Base-by-base conservation (phyloP, 2,888 invertebrate genomes). In the Philonicus albiceps region DNA sequence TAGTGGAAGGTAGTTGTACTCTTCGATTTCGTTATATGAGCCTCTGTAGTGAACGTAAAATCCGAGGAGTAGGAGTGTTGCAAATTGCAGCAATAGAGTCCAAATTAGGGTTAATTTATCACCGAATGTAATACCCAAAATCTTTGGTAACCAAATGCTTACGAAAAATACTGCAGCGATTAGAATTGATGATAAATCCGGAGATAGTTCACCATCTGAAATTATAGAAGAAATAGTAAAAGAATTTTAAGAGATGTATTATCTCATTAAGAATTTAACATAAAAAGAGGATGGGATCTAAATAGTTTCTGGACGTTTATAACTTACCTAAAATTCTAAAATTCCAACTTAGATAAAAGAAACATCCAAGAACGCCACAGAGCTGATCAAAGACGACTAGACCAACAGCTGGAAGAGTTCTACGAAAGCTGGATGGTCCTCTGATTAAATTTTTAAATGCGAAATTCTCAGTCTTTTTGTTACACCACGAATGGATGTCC, bases 351-450 rank as follows among this genome's bases (percentile, higher is more conserved):
- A 94, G 93, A 89, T 94, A 95, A 88, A 95, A 94, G 16, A 95
- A 93, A 3, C 95, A 92, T 0, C 94, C 93, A 83, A 94, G 94
- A 87, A 95, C 93, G 0, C 95, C 95, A 74, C 94, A 94, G 88
- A 94, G 90, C 89, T 95, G 95, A 89, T 95, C 95, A 88, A 95
- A 94, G 40, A 95, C 93, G 94, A 96, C 95, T 3, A 96, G 92
- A 6, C 94, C 94, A 86, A 93, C 93, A 37, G 93, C 93, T 55
- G 94, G 93, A 1, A 93, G 87, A 1, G 94, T 90, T 19, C 93
- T 93, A 90, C 93, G 93, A 7, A 93, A 88, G 0, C 93, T 93
- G 1, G 93, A 91, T 88, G 91, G 92, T 0, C 92, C 92, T 40
- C 90, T 91, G 4, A 92, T 92, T 90, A 92, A 93, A 30, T 76